A percentile compares a stretch with the other conserved stretches of the same genome.
These are phyloP conservation scores for Vireo altiloquus DNA, from an alignment of 2,113 vertebrate genomes.

Conservation along the genomic window DNA sequence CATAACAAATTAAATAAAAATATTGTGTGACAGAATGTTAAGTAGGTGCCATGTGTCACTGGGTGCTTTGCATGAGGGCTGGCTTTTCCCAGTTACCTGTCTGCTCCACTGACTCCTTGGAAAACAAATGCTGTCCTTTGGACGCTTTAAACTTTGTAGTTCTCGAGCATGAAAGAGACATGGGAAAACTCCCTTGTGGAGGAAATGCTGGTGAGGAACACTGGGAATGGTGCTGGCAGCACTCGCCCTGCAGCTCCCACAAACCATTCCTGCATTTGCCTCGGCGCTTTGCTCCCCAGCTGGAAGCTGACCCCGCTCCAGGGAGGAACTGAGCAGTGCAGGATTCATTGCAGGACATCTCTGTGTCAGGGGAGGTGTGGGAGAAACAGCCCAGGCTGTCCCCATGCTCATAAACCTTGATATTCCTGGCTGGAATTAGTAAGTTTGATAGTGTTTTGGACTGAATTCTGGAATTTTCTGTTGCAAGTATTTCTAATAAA, in stretches of 20 bases:
- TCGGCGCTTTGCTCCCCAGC: neutral
- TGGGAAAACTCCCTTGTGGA: neutral
- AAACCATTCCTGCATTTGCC: neutral
- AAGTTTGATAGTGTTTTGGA: neutral
- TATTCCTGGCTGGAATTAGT: neutral
- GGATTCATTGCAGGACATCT: neutral
- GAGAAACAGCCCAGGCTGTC: neutral
- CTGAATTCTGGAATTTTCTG: neutral
- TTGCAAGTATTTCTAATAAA: neutral
- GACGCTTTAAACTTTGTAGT: neutral
- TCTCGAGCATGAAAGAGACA: neutral
- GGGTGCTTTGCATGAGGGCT: neutral
- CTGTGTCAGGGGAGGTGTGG: neutral
- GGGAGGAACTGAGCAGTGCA: neutral
- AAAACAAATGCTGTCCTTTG: neutral
- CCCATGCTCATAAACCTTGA: neutral
- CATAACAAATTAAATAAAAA: neutral
- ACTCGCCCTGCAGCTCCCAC: neutral
- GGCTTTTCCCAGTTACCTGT: neutral
- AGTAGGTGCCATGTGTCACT: neutral
- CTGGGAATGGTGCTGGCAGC: neutral
- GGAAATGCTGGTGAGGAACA: neutral
- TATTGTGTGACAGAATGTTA: neutral
- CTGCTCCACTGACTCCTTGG: neutral
- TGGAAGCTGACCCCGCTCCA: neutral